A percentile compares a stretch with the other conserved stretches of the same genome.
Evolutionary conservation across 2,888 invertebrate genomes (phyloP).

Genomic region (Digitonthophagus gazella): DNA sequence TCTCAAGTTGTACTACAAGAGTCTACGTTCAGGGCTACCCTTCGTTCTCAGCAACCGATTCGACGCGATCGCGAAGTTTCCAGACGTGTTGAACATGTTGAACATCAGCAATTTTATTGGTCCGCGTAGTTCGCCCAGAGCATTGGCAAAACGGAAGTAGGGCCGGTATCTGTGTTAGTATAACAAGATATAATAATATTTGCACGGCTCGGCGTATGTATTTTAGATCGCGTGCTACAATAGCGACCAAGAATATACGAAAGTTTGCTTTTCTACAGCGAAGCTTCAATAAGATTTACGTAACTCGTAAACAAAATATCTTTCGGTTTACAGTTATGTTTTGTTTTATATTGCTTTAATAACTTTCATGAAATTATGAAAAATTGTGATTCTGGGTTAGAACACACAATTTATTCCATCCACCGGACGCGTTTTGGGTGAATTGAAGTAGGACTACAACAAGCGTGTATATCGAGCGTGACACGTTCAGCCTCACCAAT

Average conservation of each 20-base stretch:
- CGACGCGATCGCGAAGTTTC: background rate
- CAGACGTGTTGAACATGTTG: background rate
- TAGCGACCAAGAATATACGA: background rate
- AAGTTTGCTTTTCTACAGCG: background rate
- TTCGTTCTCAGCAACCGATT: background rate
- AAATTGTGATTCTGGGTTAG: no score
- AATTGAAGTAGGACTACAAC: background rate
- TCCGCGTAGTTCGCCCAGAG: background rate
- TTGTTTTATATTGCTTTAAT: no score
- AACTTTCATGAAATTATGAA: no score
- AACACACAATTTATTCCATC: background rate
- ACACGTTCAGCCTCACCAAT: slow-evolving; percentile 34
- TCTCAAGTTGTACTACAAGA: background rate
- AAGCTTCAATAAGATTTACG: background rate
- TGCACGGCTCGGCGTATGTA: background rate
- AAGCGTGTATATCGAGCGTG: slow-evolving; percentile 31
- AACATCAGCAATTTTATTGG: background rate
- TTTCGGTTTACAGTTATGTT: background rate
- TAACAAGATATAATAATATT: background rate
- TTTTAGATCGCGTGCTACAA: background rate
- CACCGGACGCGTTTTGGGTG: background rate
- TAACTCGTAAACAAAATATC: background rate
- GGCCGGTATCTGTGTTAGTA: background rate
- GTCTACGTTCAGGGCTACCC: background rate
- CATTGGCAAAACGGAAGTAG: background rate